Percentiles rank a stretch among this genome's conserved stretches.
Evolutionary conservation across 1,140 invertebrate species (phyloP).

Genomic region (Ceratitis capitata): DNA sequence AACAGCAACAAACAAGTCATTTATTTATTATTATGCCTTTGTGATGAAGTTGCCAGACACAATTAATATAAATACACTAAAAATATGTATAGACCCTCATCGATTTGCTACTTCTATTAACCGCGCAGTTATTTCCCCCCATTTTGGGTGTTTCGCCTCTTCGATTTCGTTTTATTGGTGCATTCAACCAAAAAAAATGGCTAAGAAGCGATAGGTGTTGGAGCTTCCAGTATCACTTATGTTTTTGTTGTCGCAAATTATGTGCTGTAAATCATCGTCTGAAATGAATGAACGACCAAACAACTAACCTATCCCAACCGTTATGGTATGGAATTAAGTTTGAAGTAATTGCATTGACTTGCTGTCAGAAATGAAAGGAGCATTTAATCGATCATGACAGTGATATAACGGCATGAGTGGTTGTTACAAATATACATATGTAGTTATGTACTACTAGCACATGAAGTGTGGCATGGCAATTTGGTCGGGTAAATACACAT

Average conservation of each 20-base stretch:
- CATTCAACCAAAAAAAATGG: not conserved
- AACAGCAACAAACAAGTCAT: not conserved
- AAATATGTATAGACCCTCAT: too few relatives aligned
- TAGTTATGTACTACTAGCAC: too few relatives aligned
- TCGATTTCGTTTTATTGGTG: not conserved
- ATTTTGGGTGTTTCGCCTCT: not conserved
- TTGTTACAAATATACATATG: too few relatives aligned
- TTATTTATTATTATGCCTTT: not conserved
- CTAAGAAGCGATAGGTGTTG: too few relatives aligned
- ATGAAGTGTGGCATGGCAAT: too few relatives aligned
- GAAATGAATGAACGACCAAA: too few relatives aligned
- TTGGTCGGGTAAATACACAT: too few relatives aligned
- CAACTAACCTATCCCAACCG: not conserved
- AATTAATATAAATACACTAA: not conserved
- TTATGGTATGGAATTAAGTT: not conserved
- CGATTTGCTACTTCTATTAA: not conserved
- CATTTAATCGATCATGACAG: not conserved
- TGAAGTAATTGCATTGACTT: not conserved
- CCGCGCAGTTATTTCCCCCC: not conserved
- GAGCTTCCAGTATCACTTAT: too few relatives aligned
- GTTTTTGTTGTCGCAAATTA: not conserved
- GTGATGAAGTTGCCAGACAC: not conserved
- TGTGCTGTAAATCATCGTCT: not conserved
- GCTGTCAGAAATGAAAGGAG: not conserved
- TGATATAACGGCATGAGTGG: not conserved